These are phyloP conservation scores for Gymnarchus niloticus DNA, from an alignment of 2,113 vertebrate genomes.

Conservation along the genomic window DNA sequence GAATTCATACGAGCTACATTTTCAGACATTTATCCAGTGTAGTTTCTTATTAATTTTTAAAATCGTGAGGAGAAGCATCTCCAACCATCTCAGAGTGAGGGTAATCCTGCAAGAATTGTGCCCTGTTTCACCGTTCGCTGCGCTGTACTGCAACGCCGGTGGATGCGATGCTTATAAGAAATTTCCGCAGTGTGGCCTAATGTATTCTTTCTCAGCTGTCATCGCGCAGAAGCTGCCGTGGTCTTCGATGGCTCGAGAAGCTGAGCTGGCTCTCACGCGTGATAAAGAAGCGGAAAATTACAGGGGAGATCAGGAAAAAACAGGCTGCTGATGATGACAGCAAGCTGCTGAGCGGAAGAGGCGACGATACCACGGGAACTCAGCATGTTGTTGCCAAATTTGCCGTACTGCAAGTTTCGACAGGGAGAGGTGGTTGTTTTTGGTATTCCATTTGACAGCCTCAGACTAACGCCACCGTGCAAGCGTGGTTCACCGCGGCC, in stretches of 20 bases:
- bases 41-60: neutral
- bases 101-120: neutral
- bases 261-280: neutral
- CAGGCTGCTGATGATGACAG: neutral
- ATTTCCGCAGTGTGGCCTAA: neutral
- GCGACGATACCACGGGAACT: neutral
- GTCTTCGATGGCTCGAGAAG: neutral
- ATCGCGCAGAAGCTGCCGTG: neutral
- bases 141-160: neutral
- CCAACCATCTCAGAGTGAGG: neutral
- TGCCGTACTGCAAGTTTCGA: neutral
- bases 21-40: neutral
- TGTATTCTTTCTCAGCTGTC: neutral
- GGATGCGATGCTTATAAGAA: neutral
- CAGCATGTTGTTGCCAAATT: neutral
- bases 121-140: neutral
- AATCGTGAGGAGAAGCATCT: neutral
- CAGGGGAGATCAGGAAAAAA: neutral
- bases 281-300: neutral
- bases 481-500: neutral
- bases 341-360: neutral
- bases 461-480: neutral
- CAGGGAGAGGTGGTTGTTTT: neutral
- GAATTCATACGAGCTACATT: neutral
- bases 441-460: neutral